Evolutionary conservation across 2,797 vertebrate species (phyloP).

Genomic region (Anguilla marmorata): DNA sequence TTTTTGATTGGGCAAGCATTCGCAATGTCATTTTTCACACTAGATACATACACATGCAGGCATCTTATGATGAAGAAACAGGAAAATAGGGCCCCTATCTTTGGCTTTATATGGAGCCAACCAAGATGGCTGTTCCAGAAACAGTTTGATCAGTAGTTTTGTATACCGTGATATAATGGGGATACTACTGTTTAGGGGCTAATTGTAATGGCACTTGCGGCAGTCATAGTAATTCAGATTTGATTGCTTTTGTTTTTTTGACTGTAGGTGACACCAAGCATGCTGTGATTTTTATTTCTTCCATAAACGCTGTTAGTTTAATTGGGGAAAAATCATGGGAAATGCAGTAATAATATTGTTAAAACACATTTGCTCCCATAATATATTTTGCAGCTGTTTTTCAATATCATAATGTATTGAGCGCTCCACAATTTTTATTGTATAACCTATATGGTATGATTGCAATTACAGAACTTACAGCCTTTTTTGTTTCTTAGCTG

Average conservation of each 20-base stretch:
- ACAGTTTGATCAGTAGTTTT: neutral
- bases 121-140: neutral
- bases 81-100: neutral
- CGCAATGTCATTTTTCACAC: neutral
- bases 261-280: slow-evolving; percentile 4
- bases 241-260: slow-evolving; percentile 17
- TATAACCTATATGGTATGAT: neutral
- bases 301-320: neutral
- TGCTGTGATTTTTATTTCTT: slow-evolving; percentile 8
- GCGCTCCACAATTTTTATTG: neutral
- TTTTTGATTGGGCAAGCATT: neutral
- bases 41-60: neutral
- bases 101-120: neutral
- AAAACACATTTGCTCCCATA: neutral
- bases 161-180: neutral
- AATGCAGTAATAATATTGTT: slow-evolving; percentile 11
- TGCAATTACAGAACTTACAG: neutral
- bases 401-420: neutral
- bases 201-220: slow-evolving; percentile 2
- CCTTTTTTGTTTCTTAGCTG: neutral
- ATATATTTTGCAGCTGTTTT: neutral
- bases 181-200: neutral
- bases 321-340: neutral
- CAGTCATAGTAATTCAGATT: neutral
- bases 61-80: neutral